phyloP scores from a whole-genome alignment of 2,113 vertebrate genomes.

The Clarias batrachus region DNA sequence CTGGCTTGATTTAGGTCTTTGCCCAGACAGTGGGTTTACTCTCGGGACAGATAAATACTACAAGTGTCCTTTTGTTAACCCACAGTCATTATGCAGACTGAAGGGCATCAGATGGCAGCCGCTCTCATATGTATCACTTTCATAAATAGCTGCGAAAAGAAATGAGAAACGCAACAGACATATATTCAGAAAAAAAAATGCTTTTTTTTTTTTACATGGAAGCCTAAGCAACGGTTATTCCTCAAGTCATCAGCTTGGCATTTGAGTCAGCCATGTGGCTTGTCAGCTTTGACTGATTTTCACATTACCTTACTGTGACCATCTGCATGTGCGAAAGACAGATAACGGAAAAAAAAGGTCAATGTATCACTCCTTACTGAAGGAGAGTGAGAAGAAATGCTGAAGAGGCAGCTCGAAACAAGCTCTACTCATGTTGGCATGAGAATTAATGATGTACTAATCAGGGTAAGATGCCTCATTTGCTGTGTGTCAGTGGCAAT shows the following conservation, averaged over 20 bases:
- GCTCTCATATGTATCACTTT: slow-evolving; percentile 1
- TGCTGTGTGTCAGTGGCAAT: slow-evolving; percentile 55
- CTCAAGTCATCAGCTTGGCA: slow-evolving; percentile 12
- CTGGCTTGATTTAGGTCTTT: slow-evolving; percentile 19
- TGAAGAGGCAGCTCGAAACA: slow-evolving; percentile 56
- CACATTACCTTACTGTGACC: slow-evolving; percentile 53
- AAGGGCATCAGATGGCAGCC: slow-evolving; percentile 9
- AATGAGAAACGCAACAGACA: slow-evolving; percentile 17
- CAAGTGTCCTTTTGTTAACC: slow-evolving; percentile 35
- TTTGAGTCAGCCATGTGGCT: slow-evolving; percentile 23
- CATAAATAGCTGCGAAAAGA: slow-evolving; percentile 6
- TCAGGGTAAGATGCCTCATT: slow-evolving; percentile 47
- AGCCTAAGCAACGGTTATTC: slow-evolving; percentile 26
- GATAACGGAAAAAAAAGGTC: slow-evolving; percentile 51
- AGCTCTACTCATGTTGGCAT: slow-evolving; percentile 49
- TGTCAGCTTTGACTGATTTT: slow-evolving; percentile 45
- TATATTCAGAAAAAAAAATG: slow-evolving; percentile 3
- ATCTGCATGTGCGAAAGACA: slow-evolving; percentile 44
- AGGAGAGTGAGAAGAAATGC: slow-evolving; percentile 56
- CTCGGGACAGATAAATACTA: slow-evolving; percentile 15
- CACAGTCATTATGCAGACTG: not conserved
- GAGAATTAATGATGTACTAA: slow-evolving; percentile 55
- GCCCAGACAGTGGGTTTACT: slow-evolving; percentile 13
- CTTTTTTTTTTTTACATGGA: not conserved
- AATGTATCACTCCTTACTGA: slow-evolving; percentile 66